Conservation (phyloP, 2,888 invertebrate species). For the Eristalis tenax region DNA sequence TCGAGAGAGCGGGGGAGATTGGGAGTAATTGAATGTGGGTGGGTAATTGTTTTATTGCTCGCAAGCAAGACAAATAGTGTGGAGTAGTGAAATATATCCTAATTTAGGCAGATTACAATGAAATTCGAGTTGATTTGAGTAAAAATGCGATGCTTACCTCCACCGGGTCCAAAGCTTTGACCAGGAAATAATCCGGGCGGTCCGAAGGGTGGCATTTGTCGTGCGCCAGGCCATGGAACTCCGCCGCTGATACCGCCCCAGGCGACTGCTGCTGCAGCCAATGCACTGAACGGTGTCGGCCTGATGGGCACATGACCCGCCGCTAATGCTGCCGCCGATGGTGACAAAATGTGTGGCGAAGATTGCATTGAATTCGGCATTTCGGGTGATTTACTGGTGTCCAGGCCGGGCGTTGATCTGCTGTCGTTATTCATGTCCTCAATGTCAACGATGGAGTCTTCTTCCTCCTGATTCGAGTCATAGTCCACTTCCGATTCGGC, state of each 20-base stretch:
- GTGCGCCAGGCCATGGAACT: slow-evolving; percentile 83
- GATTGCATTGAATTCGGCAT: slow-evolving; percentile 75
- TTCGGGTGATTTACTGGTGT: slow-evolving; percentile 79
- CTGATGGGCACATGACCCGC: slow-evolving; percentile 85
- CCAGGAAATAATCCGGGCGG: slow-evolving; percentile 86
- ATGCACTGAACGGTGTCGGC: slow-evolving; percentile 89
- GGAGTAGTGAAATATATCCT: slow-evolving; percentile 7
- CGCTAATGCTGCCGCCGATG: slow-evolving; percentile 80
- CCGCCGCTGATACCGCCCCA: slow-evolving; percentile 84
- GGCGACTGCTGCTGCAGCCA: slow-evolving; percentile 87
- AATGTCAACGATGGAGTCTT: slow-evolving; percentile 89
- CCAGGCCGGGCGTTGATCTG: slow-evolving; percentile 80
- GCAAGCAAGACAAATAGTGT: slow-evolving; percentile 48
- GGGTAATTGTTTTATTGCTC: slow-evolving; percentile 53
- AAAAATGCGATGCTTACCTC: slow-evolving; percentile 81
- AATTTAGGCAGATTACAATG: slow-evolving; percentile 22
- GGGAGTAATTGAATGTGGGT: slow-evolving; percentile 62
- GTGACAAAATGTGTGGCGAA: slow-evolving; percentile 77
- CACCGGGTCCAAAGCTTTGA: slow-evolving; percentile 83
- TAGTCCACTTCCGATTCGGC: slow-evolving; percentile 81
- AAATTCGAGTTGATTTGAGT: neutral
- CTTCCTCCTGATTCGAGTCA: slow-evolving; percentile 80
- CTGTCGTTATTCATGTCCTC: slow-evolving; percentile 87
- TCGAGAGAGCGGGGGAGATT: neutral
- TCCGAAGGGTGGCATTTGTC: slow-evolving; percentile 84